These are phyloP conservation scores for Vidua chalybeata DNA, from an alignment of 2,113 vertebrate genomes.

Conservation along the genomic window DNA sequence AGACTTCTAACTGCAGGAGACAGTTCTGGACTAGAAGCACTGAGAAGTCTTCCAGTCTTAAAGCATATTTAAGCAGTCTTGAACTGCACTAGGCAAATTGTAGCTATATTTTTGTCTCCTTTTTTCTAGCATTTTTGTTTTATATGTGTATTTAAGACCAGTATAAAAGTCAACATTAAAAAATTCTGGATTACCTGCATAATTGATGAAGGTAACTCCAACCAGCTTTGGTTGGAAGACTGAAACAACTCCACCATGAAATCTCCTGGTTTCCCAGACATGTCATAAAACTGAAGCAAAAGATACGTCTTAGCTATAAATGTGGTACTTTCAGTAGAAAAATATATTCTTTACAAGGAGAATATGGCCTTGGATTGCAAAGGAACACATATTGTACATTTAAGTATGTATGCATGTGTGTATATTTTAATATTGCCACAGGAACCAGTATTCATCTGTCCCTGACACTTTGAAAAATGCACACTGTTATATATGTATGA, in stretches of 20 bases:
- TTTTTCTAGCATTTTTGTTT: not conserved
- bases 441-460: not conserved
- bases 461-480: not conserved
- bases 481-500: not conserved
- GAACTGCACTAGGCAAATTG: not conserved
- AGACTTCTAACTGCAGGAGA: not conserved
- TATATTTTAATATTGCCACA: not conserved
- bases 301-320: not conserved
- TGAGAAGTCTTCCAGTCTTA: not conserved
- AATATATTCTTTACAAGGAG: not conserved
- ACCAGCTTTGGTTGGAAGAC: not conserved
- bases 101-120: not conserved
- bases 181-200: not conserved
- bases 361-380: not conserved
- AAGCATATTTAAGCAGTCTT: not conserved
- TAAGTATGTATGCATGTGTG: not conserved
- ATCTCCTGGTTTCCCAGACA: not conserved
- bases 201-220: not conserved
- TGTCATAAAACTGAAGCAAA: not conserved
- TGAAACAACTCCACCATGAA: not conserved
- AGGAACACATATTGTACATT: not conserved
- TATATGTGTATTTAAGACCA: not conserved
- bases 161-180: not conserved
- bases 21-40: not conserved
- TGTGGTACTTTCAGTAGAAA: not conserved